Evolutionary conservation across 2,797 vertebrate genomes (phyloP), one percentile per base, ranked within the genome.

Genomic region (Coregonus suidteri): DNA sequence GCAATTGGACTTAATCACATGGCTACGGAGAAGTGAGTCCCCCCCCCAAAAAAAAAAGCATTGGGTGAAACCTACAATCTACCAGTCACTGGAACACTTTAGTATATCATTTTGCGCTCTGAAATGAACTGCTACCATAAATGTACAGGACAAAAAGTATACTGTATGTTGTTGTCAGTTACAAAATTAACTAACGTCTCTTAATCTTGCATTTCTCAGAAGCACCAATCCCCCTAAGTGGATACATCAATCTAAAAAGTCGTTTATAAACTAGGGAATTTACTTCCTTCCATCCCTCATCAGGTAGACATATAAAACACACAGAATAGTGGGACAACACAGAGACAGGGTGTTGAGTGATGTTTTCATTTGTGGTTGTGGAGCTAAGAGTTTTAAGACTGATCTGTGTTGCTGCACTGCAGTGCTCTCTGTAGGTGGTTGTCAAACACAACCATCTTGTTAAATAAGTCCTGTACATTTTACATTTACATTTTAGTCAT

Each of bases 1-100:
- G 82, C 71, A 80, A 83, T 82, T 81, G 86, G 82, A 80, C 81
- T 85, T 92, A 92, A 93, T 91, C 85, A 91, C 91, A 89, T 62
- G 83, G 89, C 87, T 88, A 78, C n/a, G 86, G 69, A 77, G 20
- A 86, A 72, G 56, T 14, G 73, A 85, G 78, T 35, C 76, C 84
- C 2, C 6, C 41, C 41, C 2, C 6, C 41, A 9, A 11, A 13
- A 82, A 86, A 85, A 84, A 81, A 81, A 76, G 78, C 68, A 9
- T 11, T 41, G 34, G 16, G 11, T 41, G 18, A 51, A 31, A 67
- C 65, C 15, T 67, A 67, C 30, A 15, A 34, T 67, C 65, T 67
- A 67, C 7, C 65, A 67, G 65, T 67, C 25, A 34, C 3, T 75
- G 11, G 4, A 56, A 74, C 18, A 11, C 56, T 37, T 64, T 20